These are phyloP conservation scores for Macrosiphum euphorbiae DNA, from an alignment of 2,888 invertebrate species.

Conservation along the genomic window DNA sequence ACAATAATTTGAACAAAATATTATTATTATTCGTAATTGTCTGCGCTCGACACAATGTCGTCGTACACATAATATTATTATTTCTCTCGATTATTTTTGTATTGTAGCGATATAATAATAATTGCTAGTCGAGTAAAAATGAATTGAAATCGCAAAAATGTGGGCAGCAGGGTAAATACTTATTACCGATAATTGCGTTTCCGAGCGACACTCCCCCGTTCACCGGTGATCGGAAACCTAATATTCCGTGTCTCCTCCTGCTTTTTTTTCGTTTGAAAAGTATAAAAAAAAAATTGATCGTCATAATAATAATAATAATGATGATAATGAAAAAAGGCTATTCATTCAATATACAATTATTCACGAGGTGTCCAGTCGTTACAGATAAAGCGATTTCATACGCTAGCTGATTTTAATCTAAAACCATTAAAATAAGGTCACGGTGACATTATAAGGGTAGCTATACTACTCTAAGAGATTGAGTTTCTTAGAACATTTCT, in stretches of 20 bases:
- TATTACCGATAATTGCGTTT: slow-evolving; percentile 10
- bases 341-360: neutral
- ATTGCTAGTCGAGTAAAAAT: neutral
- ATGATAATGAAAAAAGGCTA: neutral
- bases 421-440: neutral
- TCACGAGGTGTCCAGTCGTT: neutral
- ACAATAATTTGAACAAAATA: neutral
- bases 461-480: neutral
- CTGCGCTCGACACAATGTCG: neutral
- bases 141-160: neutral
- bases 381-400: neutral
- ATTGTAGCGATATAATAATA: neutral
- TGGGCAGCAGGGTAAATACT: neutral
- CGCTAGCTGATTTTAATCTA: slow-evolving; percentile 5
- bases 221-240: neutral
- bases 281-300: neutral
- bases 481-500: neutral
- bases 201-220: neutral
- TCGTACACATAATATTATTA: neutral
- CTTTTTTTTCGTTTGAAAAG: neutral
- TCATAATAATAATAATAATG: neutral
- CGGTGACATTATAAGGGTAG: neutral
- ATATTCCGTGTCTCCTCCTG: neutral
- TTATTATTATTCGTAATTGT: neutral
- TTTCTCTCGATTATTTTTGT: neutral